phyloP scores from a whole-genome alignment of 2,113 vertebrate genomes.

The Elachura formosa region DNA sequence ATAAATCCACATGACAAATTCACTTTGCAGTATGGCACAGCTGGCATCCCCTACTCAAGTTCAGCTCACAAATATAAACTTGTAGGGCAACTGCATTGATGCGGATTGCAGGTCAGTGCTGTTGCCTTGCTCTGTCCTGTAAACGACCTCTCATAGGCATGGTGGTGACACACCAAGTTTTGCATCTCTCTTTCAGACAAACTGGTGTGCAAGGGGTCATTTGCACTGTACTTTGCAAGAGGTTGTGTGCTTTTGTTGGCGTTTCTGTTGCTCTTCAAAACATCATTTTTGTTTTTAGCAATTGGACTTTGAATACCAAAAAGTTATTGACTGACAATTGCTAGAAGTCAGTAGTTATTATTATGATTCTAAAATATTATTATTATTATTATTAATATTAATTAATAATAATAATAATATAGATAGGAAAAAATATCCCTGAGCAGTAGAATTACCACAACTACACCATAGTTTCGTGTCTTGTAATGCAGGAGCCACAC shows the following conservation, averaged over 20 bases:
- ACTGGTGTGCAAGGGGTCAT: not conserved
- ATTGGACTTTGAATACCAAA: not conserved
- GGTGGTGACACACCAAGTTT: not conserved
- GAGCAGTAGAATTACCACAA: not conserved
- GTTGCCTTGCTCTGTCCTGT: constrained; percentile 27
- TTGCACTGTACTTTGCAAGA: not conserved
- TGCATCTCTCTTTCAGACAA: not conserved
- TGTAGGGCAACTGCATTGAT: not conserved
- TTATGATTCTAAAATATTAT: not conserved
- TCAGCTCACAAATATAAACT: constrained; percentile 20
- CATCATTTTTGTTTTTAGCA: not conserved
- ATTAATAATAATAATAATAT: not conserved
- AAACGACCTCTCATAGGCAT: not conserved
- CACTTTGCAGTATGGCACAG: constrained; percentile 33
- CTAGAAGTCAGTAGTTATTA: not conserved
- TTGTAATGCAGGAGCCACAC: not conserved
- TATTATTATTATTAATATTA: not conserved
- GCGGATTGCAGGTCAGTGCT: constrained; percentile 1
- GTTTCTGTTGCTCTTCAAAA: not conserved
- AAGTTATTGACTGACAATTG: not conserved
- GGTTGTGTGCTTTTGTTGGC: not conserved
- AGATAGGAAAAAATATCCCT: not conserved
- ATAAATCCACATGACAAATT: constrained; percentile 64
- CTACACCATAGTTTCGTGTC: not conserved
- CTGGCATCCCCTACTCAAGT: constrained; percentile 29